These are phyloP conservation scores for Hoplostethus atlanticus DNA, from an alignment of 2,797 vertebrate genomes.

Conservation along the genomic window DNA sequence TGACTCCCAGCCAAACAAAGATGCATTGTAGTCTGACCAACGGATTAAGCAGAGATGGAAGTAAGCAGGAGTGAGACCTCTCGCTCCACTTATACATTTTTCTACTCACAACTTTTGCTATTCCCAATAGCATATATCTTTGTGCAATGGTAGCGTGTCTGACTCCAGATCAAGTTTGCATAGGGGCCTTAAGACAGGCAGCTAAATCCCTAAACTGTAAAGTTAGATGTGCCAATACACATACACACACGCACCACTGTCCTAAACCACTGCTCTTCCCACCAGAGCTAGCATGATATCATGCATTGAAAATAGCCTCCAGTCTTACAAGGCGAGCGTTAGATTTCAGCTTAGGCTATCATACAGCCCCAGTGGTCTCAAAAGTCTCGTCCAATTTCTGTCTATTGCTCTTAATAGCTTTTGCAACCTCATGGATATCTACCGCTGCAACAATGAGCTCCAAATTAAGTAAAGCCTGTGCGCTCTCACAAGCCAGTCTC, in stretches of 20 bases:
- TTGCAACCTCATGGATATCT: constrained; percentile 48
- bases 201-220: constrained; percentile 1
- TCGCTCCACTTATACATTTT: no score
- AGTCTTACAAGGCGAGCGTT: background rate
- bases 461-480: constrained; percentile 49
- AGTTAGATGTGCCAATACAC: background rate
- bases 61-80: no score
- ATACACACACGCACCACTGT: background rate
- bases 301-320: constrained; percentile 13
- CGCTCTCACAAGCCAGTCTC: constrained; percentile 44
- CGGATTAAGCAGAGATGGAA: no score
- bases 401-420: constrained; percentile 47
- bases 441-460: constrained; percentile 51
- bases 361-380: constrained; percentile 24
- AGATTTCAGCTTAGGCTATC: constrained; percentile 38
- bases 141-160: no score
- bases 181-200: background rate
- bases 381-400: constrained; percentile 40
- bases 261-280: background rate
- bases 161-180: no score
- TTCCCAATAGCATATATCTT: no score
- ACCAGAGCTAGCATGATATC: background rate
- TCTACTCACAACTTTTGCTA: no score
- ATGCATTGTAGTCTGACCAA: no score
- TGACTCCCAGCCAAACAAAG: no score